Base-by-base conservation (phyloP, 1,140 invertebrate genomes). In the Armadillidium nasatum region DNA sequence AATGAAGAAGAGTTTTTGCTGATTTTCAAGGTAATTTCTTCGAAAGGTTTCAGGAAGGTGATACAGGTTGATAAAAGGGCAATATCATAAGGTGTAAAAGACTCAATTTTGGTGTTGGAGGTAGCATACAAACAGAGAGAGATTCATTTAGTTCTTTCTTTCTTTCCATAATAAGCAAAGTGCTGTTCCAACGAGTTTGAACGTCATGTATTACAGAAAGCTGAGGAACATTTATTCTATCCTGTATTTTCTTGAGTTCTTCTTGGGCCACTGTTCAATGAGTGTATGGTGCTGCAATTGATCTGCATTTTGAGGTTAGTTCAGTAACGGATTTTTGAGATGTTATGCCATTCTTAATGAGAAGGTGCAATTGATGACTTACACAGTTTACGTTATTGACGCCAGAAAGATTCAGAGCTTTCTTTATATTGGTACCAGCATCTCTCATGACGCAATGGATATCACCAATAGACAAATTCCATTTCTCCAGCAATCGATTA, bases 371-470 rank as follows among this genome's bases (percentile, higher is more conserved):
- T 23, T 70, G 23, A 33, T 70, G 11, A 21, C n/a, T 15, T 11
- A 11, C 15, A 23, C 68, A 70, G 68, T 11, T 23, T 13, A 33
- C 11, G 68, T 70, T 70, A 21, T 70, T 60, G 11, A 60, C 11
- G 50, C 50, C 11, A 19, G 50, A 60, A 13, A 60, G 19, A 60
- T 15, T 21, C 22, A 70, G 11, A 13, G 68, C 68, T 70, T 70
- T 70, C 68, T 70, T 70, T n/a, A 70, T 70, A 70, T 70, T 70
- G 22, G 22, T 23, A 21, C 68, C 68, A 23, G 68, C 68, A 10
- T 70, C 68, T 70, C 23, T 70, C 22, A 70, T 70, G 10, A 70
- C 68, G 15, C 68, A 70, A 21, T 70, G 22, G 23, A 70, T 21
- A 33, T 70, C 68, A 21, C 4, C 68, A 15, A 13, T 13, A 22